phyloP scores from a whole-genome alignment of 2,888 invertebrate genomes.

The Anodontia alba region DNA sequence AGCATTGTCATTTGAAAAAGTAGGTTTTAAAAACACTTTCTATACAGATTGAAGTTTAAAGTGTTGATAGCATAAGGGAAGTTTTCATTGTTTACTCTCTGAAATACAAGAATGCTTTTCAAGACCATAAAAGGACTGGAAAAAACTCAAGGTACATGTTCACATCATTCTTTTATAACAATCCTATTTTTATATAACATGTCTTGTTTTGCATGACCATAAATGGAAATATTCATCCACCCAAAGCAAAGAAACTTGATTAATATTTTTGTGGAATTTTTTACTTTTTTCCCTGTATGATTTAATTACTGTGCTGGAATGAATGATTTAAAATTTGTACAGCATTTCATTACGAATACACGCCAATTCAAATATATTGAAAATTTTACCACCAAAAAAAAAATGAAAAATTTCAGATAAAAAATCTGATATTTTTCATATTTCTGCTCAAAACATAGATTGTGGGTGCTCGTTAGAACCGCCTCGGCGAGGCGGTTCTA shows the following conservation, averaged over 20 bases:
- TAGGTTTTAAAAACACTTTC: background rate
- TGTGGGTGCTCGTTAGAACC: too few species aligned
- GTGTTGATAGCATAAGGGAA: background rate
- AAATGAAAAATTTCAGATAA: too few species aligned
- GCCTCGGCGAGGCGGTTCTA: too few species aligned
- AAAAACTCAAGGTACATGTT: conserved; percentile 3
- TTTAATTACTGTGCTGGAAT: too few species aligned
- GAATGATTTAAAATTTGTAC: too few species aligned
- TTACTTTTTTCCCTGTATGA: too few species aligned
- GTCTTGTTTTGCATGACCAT: background rate
- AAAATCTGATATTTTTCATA: too few species aligned
- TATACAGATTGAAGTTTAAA: background rate
- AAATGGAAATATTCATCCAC: background rate
- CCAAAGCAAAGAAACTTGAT: background rate
- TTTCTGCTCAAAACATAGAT: too few species aligned
- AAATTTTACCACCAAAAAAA: too few species aligned
- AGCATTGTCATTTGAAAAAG: background rate
- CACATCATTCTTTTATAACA: background rate
- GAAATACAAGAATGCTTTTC: conserved; percentile 5
- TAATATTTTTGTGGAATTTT: background rate
- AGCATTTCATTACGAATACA: too few species aligned
- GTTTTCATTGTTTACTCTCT: conserved; percentile 2
- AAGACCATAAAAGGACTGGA: conserved; percentile 4
- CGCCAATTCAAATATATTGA: too few species aligned
- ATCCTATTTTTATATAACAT: background rate